These are phyloP conservation scores for Magallana gigas DNA, from an alignment of 1,140 invertebrate genomes.

Conservation along the genomic window DNA sequence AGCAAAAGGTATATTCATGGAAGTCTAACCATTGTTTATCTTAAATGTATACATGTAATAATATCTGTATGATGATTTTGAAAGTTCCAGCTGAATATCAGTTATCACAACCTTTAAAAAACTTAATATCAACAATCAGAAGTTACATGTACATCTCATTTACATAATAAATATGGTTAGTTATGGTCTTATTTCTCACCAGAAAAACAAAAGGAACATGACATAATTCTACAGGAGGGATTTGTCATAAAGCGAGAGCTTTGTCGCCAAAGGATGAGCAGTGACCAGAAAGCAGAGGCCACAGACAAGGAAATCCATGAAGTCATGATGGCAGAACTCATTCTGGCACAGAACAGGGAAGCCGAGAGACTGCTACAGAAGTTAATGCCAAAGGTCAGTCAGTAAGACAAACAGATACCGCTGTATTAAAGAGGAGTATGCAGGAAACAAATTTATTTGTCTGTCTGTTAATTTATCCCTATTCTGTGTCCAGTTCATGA, in stretches of 20 bases:
- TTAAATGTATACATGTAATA: too few species aligned
- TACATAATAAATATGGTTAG: not conserved
- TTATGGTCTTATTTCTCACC: not conserved
- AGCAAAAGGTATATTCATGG: constrained; percentile 46
- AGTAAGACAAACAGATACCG: not conserved
- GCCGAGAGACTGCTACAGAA: constrained; percentile 63
- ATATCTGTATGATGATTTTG: too few species aligned
- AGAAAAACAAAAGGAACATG: constrained; percentile 61
- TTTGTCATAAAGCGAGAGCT: constrained; percentile 66
- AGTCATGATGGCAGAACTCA: constrained; percentile 69
- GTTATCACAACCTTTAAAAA: not conserved
- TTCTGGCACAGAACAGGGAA: constrained; percentile 68
- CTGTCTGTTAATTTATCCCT: too few species aligned
- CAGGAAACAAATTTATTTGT: too few species aligned
- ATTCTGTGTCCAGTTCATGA: too few species aligned
- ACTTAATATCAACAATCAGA: not conserved
- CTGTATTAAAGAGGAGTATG: too few species aligned
- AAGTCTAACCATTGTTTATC: too few species aligned
- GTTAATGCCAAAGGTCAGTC: constrained; percentile 39
- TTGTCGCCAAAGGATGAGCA: constrained; percentile 57
- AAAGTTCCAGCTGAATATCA: not conserved
- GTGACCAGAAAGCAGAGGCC: constrained; percentile 54
- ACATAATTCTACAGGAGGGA: constrained; percentile 63
- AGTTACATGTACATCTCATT: not conserved
- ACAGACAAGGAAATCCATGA: constrained; percentile 55